Percentiles rank a stretch among this genome's conserved stretches.
phyloP scores from a whole-genome alignment of 2,888 invertebrate genomes.

The Cheilosia vernalis region DNA sequence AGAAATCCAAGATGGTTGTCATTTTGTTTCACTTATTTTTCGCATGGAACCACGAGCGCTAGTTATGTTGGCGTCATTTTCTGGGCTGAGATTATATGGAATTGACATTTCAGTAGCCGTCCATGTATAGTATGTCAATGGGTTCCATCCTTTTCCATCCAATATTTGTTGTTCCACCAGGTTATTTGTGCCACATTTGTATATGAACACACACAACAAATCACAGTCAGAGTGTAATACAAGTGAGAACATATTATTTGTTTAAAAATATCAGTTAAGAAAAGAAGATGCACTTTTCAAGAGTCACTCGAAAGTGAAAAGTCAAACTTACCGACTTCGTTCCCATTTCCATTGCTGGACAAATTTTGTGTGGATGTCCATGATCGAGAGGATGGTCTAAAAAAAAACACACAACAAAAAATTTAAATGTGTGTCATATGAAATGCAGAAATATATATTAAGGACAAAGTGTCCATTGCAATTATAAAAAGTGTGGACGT shows the following conservation, averaged over 20 bases:
- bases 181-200: conserved; percentile 12
- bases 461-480: too few species aligned
- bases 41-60: too few species aligned
- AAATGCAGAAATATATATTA: too few species aligned
- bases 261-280: background rate
- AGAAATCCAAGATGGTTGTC: too few species aligned
- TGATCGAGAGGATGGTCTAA: conserved; percentile 84
- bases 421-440: background rate
- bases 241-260: conserved; percentile 7
- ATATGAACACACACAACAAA: conserved; percentile 49
- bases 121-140: too few species aligned
- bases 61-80: too few species aligned
- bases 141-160: conserved; percentile 9
- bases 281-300: background rate
- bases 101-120: too few species aligned
- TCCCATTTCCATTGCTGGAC: conserved; percentile 79
- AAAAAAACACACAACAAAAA: background rate
- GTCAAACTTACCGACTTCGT: conserved; percentile 81
- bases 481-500: too few species aligned
- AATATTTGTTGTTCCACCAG: background rate
- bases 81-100: too few species aligned
- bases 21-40: too few species aligned
- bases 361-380: conserved; percentile 92
- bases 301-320: background rate
- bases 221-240: conserved; percentile 48